Evolutionary conservation across 2,888 invertebrate species (phyloP).

Genomic region (Smittia aterrima): DNA sequence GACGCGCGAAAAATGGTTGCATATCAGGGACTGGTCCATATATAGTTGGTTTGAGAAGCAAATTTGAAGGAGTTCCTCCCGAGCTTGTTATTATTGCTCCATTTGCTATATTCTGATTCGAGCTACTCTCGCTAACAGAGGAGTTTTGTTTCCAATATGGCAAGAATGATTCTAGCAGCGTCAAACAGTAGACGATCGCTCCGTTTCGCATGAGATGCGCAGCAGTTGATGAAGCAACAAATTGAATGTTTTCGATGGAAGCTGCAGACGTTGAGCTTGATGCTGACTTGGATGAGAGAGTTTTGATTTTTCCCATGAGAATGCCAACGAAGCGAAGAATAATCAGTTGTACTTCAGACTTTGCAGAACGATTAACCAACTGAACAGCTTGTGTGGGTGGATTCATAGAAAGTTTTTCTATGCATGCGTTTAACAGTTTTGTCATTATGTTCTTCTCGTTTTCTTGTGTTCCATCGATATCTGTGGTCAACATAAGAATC

Average conservation of each 20-base stretch:
- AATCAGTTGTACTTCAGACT: constrained; percentile 82
- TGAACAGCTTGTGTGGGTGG: constrained; percentile 55
- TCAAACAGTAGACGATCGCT: constrained; percentile 70
- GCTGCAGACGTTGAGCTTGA: constrained; percentile 56
- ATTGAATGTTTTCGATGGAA: constrained; percentile 56
- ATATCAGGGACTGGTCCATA: constrained; percentile 86
- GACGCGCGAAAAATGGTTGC: constrained; percentile 90
- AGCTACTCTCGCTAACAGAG: constrained; percentile 52
- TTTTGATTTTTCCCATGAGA: constrained; percentile 54
- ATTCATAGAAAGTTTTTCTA: constrained; percentile 69
- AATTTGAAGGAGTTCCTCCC: constrained; percentile 58
- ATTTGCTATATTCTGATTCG: constrained; percentile 39
- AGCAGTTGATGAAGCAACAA: constrained; percentile 70
- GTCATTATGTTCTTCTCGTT: constrained; percentile 75
- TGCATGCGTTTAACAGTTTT: constrained; percentile 68
- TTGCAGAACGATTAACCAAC: constrained; percentile 60
- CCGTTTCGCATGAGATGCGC: constrained; percentile 67
- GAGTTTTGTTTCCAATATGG: constrained; percentile 71
- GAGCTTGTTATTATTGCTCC: constrained; percentile 43
- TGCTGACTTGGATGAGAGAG: constrained; percentile 46
- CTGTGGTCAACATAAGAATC: constrained; percentile 83
- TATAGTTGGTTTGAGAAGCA: constrained; percentile 75
- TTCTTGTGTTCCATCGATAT: constrained; percentile 82
- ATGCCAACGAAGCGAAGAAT: constrained; percentile 82
- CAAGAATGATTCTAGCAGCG: constrained; percentile 66